Evolutionary conservation across 2,888 invertebrate species (phyloP).

Genomic region (Mimachlamys varia): DNA sequence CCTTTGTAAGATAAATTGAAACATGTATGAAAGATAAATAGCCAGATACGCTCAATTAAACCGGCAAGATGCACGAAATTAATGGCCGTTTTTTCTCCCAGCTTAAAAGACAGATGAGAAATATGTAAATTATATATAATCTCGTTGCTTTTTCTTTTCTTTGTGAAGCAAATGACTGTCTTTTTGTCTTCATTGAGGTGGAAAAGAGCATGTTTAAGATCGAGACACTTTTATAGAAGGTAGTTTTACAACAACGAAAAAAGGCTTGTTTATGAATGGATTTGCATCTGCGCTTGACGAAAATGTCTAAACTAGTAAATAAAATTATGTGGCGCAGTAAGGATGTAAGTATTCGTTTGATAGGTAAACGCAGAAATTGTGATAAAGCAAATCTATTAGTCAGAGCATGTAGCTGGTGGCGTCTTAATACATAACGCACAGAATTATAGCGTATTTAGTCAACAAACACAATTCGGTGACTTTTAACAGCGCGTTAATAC

Average conservation of each 20-base stretch:
- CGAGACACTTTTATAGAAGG: background rate
- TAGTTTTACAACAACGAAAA: background rate
- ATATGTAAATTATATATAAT: background rate
- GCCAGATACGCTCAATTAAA: background rate
- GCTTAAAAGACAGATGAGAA: background rate
- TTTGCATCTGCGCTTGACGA: conserved; percentile 1
- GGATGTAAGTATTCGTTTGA: no score
- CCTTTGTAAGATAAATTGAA: background rate
- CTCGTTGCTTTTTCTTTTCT: background rate
- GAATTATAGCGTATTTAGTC: background rate
- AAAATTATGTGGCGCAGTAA: no score
- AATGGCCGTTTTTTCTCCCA: background rate
- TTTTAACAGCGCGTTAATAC: background rate
- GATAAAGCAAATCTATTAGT: no score
- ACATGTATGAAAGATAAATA: background rate
- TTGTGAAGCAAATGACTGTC: background rate
- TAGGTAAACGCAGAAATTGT: no score
- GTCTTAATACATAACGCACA: background rate
- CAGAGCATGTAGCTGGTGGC: background rate
- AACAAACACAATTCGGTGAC: background rate
- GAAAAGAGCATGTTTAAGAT: conserved; percentile 10
- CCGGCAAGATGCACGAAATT: background rate
- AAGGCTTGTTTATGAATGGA: background rate
- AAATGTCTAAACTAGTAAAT: background rate
- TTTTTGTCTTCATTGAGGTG: background rate